A percentile compares a stretch with the other conserved stretches of the same genome.
phyloP scores from a whole-genome alignment of 2,888 invertebrate species.

The Gandaritis pyraliata region DNA sequence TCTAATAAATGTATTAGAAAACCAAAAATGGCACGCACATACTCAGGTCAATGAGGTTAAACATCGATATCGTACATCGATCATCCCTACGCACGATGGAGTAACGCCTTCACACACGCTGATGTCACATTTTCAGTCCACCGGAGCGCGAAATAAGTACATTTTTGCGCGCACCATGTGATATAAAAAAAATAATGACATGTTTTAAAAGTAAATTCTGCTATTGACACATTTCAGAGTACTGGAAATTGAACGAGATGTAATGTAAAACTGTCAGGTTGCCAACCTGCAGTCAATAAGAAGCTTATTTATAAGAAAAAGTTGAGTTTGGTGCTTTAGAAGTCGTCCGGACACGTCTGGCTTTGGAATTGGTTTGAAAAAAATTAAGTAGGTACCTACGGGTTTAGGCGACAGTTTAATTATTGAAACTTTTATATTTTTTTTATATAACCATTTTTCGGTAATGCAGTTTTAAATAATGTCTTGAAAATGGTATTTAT shows the following conservation, averaged over 20 bases:
- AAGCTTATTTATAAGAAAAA: constrained; percentile 36
- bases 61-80: constrained; percentile 38
- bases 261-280: constrained; percentile 43
- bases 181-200: constrained; percentile 82
- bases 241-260: constrained; percentile 41
- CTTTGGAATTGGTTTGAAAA: constrained; percentile 10
- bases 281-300: constrained; percentile 25
- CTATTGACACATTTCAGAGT: constrained; percentile 65
- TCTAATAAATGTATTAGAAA: constrained; percentile 28
- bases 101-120: constrained; percentile 72
- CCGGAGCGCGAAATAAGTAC: constrained; percentile 84
- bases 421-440: too few relatives aligned
- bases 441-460: too few relatives aligned
- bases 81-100: constrained; percentile 39
- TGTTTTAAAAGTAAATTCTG: constrained; percentile 78
- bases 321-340: constrained; percentile 33
- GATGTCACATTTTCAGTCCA: constrained; percentile 83
- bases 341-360: constrained; percentile 20
- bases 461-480: too few relatives aligned
- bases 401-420: not conserved
- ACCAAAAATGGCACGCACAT: constrained; percentile 22
- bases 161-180: constrained; percentile 79
- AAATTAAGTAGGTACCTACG: not conserved
- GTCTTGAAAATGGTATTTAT: too few relatives aligned
- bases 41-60: constrained; percentile 34